Evolutionary conservation across 2,888 invertebrate species (phyloP).

Genomic region (Conchocele bisecta): DNA sequence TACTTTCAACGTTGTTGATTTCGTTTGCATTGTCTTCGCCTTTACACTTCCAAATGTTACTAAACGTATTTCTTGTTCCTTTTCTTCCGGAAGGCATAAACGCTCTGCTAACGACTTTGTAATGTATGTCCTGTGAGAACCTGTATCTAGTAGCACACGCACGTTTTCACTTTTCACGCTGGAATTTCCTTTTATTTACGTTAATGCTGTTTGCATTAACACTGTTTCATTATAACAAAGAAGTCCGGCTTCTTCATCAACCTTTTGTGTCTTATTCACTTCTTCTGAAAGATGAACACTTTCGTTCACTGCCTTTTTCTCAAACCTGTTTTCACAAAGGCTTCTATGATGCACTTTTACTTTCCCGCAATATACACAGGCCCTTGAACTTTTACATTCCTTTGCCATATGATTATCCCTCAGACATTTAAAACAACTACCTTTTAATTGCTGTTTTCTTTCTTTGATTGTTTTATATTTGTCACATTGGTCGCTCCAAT

Average conservation of each 20-base stretch:
- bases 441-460: conserved; percentile 1
- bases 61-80: conserved; percentile 21
- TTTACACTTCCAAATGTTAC: conserved; percentile 30
- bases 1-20: conserved; percentile 7
- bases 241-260: not conserved
- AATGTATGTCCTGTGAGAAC: conserved; percentile 16
- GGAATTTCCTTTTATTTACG: not conserved
- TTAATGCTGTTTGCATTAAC: not conserved
- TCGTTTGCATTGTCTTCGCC: conserved; percentile 17
- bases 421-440: not conserved
- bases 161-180: not conserved
- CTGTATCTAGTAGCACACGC: conserved; percentile 22
- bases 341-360: conserved; percentile 3
- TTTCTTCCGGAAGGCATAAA: conserved; percentile 2
- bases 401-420: conserved; percentile 6
- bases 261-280: not conserved
- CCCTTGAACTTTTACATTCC: conserved; percentile 6
- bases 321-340: conserved; percentile 8
- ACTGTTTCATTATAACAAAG: conserved; percentile 9
- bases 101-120: conserved; percentile 5
- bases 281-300: not conserved
- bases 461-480: not conserved
- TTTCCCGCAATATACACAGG: conserved; percentile 15
- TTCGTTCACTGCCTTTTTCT: not conserved
- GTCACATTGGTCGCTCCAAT: not conserved